Evolutionary conservation across 2,113 vertebrate species (phyloP), one percentile per base, ranked within the genome.

Genomic region (Aepyceros melampus): DNA sequence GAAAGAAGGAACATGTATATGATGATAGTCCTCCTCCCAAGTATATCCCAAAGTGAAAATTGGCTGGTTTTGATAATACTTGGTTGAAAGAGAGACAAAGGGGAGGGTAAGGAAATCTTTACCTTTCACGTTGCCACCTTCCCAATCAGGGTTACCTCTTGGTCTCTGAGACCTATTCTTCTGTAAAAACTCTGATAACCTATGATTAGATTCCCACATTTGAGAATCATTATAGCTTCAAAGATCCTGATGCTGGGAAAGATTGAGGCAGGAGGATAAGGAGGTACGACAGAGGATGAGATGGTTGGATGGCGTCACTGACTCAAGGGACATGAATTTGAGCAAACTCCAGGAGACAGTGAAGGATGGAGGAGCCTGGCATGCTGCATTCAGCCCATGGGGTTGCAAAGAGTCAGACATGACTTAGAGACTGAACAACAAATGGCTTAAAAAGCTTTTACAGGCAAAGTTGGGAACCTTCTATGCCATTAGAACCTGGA

Each of bases 1-100:
- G 71, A 71, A 81, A 71, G n/a, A 51, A 23, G 23, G 60, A 56
- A 1, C 21, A 0, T 4, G 6, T 10, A 4, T 31, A 21, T 2
- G 1, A 2, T 14, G 43, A 17, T 2, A 19, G 10, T 40, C 43
- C 25, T 56, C 0, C 14, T 36, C 58, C 19, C 23, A 36, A 11
- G 0, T 43, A 13, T 1, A 3, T 47, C 82, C 45, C 49, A 6
- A 29, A 19, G 16, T 53, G 19, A 51, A 25, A 15, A 16, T 16
- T 47, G 82, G 31, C 45, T 83, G 36, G 51, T 25, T 36, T 31
- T 15, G 16, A 47, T 36, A 33, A 15, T 17, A 12, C 45, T 15
- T 49, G 47, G 27, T 29, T 67, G 51, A 53, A 33, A 15, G n/a
- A 43, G 33, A 84, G 21, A 86, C 12, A 27, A 40, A 49, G 8